Base-by-base conservation (phyloP, 2,797 vertebrate species). In the Anabas testudineus region DNA sequence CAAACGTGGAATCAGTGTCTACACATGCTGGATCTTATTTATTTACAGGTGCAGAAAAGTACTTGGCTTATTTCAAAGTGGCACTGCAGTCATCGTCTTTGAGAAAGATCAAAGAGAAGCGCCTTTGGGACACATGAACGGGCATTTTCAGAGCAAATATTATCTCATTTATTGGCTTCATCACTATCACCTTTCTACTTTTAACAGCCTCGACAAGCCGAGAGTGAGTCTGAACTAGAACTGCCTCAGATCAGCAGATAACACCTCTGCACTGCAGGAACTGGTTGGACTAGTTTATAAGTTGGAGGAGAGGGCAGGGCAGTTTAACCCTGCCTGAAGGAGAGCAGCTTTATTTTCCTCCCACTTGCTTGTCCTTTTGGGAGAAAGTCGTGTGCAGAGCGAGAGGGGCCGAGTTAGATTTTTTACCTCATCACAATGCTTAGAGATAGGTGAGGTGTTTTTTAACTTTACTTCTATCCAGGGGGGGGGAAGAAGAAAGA, bases 231-330 rank as follows among this genome's bases (percentile, higher is more conserved):
- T 79, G 60, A 79, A 86, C 84, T 86, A 54, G 81, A 89, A 69
- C 76, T 57, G 81, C 48, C 76, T 85, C 79, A 88, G 90, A 92
- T 93, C 77, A 72, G 79, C 57, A 88, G 91, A 92, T 91, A 92
- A 88, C 84, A 79, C 79, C 80, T 82, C 81, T 45, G 81, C 78
- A 74, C 69, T 43, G 24, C 81, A 84, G 81, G 79, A 94, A 95
- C 94, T 90, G 93, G 94, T 95, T 89, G 87, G 89, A 93, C 93
- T 84, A 81, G 94, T 95, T 93, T 84, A 76, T 71, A 86, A 87
- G 83, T 85, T 80, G 83, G 85, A 89, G 87, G 83, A 90, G 84
- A 91, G 90, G 92, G 92, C 88, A 92, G 89, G 88, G 88, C 83
- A 85, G 84, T 91, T 90, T 85, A 89, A 90, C 88, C 88, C 80